These are phyloP conservation scores for Pseudochromis fuscus DNA, from an alignment of 2,797 vertebrate genomes.

Conservation along the genomic window DNA sequence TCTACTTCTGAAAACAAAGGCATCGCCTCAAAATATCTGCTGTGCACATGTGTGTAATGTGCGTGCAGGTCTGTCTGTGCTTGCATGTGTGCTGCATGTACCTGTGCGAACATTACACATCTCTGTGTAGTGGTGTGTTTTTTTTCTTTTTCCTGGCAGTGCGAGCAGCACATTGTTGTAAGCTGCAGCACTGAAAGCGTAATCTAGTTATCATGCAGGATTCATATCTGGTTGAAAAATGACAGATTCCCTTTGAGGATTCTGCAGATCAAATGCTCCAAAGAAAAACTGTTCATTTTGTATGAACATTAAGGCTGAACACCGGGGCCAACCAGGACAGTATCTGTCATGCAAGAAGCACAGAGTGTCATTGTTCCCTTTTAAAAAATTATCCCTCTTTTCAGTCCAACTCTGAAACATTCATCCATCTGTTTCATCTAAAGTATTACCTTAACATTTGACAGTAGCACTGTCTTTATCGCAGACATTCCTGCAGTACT, in stretches of 20 bases:
- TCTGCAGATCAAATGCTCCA: constrained; percentile 39
- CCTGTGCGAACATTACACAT: constrained; percentile 34
- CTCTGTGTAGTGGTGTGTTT: constrained; percentile 3
- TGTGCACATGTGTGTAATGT: neutral
- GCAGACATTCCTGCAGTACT: constrained; percentile 28
- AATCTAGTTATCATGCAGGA: constrained; percentile 61
- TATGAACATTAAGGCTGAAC: constrained; percentile 26
- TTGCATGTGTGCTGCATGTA: constrained; percentile 5
- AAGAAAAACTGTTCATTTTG: constrained; percentile 42
- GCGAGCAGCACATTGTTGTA: constrained; percentile 24
- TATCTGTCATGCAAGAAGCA: constrained; percentile 11
- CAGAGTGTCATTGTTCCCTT: constrained; percentile 21
- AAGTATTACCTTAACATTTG: constrained; percentile 32
- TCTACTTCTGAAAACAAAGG: constrained; percentile 44
- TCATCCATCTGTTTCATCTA: constrained; percentile 43
- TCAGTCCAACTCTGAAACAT: constrained; percentile 35
- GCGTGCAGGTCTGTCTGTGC: neutral
- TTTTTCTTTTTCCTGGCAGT: neutral
- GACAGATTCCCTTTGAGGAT: constrained; percentile 57
- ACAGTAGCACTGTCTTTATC: constrained; percentile 32
- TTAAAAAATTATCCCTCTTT: constrained; percentile 28
- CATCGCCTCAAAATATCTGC: constrained; percentile 30
- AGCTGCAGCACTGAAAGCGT: constrained; percentile 31
- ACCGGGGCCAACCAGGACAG: neutral
- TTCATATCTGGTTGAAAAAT: constrained; percentile 64